Evolutionary conservation across 1,140 invertebrate genomes (phyloP).

Genomic region (roundworm (Caenorhabditis elegans)): WBcel235 BX284606.5:6488501-6489000

Average conservation of each 20-base stretch:
- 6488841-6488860: not conserved
- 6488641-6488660: not conserved
- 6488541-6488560: not conserved
- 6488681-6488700: no score
- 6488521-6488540: not conserved
- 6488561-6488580: slow-evolving; percentile 5
- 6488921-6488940: not conserved
- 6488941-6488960: slow-evolving; percentile 15
- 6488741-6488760: no score
- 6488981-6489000: not conserved
- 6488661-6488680: no score
- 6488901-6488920: slow-evolving; percentile 9
- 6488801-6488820: slow-evolving; percentile 12
- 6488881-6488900: not conserved
- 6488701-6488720: no score
- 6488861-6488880: slow-evolving; percentile 5
- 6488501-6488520: not conserved
- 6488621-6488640: not conserved
- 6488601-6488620: not conserved
- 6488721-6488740: no score
- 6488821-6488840: not conserved
- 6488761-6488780: not conserved
- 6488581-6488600: not conserved
- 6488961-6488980: slow-evolving; percentile 19
- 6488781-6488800: not conserved